phyloP scores from a whole-genome alignment of 2,113 vertebrate genomes.

The Centropus unirufus region DNA sequence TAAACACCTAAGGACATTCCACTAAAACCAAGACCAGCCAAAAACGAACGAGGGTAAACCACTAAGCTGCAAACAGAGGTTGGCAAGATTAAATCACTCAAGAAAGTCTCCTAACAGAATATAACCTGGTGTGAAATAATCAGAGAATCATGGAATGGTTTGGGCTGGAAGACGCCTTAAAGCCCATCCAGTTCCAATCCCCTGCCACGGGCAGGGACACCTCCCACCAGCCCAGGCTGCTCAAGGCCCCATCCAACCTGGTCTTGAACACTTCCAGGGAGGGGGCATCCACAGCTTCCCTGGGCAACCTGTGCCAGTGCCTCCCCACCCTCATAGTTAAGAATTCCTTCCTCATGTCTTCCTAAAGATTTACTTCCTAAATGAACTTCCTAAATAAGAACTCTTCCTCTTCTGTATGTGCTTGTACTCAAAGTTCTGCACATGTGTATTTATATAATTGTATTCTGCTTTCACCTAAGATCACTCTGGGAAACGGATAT shows the following conservation, averaged over 20 bases:
- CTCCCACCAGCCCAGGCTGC: too few species aligned
- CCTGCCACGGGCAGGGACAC: too few species aligned
- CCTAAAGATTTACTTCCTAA: too few species aligned
- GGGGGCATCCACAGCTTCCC: too few species aligned
- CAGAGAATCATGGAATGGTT: too few species aligned
- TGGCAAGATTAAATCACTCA: neutral
- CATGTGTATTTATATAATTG: neutral
- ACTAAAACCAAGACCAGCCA: neutral
- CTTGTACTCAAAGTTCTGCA: neutral
- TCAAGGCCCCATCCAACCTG: too few species aligned
- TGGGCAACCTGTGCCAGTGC: too few species aligned
- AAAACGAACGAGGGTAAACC: neutral
- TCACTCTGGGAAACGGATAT: neutral
- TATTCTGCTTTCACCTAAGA: neutral
- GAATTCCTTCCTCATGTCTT: too few species aligned
- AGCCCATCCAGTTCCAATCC: too few species aligned
- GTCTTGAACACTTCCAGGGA: too few species aligned
- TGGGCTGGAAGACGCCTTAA: too few species aligned
- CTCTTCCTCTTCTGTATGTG: neutral
- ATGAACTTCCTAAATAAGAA: neutral
- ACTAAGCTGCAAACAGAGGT: neutral
- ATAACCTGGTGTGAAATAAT: neutral
- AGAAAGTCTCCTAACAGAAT: neutral
- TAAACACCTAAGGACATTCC: neutral
- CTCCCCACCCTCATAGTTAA: too few species aligned